Evolutionary conservation across 2,888 invertebrate species (phyloP).

Genomic region (Oxytorus armatus): DNA sequence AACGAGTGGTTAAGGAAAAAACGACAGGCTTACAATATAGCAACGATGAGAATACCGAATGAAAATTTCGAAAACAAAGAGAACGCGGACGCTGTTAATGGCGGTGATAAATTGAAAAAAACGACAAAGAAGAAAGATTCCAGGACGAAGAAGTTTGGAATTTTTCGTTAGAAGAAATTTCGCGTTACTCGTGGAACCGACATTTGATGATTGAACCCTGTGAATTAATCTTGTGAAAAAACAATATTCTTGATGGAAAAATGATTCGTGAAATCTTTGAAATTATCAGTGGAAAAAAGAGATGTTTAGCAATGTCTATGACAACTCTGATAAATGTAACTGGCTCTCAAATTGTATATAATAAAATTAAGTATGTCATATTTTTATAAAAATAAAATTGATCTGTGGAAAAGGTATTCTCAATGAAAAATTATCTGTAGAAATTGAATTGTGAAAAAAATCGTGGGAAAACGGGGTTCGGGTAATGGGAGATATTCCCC

Average conservation of each 20-base stretch:
- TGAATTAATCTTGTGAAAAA: too few species aligned
- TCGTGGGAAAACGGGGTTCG: too few species aligned
- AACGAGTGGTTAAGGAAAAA: constrained; percentile 80
- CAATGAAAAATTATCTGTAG: too few species aligned
- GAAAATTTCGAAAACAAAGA: constrained; percentile 77
- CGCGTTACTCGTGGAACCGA: not conserved
- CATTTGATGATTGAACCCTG: too few species aligned
- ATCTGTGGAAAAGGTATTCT: too few species aligned
- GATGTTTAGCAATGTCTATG: not conserved
- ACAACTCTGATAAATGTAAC: too few species aligned
- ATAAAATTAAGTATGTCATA: too few species aligned
- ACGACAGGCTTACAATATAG: constrained; percentile 77
- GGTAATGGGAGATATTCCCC: too few species aligned
- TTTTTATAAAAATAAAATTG: too few species aligned
- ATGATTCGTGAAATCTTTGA: too few species aligned
- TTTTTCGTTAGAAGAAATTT: constrained; percentile 77
- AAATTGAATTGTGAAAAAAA: too few species aligned
- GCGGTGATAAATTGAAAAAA: constrained; percentile 68
- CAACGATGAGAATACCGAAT: constrained; percentile 70
- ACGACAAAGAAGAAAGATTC: constrained; percentile 72
- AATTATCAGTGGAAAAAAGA: not conserved
- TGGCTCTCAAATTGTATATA: too few species aligned
- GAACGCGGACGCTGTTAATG: constrained; percentile 66
- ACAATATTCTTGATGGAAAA: not conserved
- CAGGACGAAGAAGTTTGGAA: constrained; percentile 77